A percentile compares a stretch with the other conserved stretches of the same genome.
These are phyloP conservation scores for Octonoba sinensis DNA, from an alignment of 2,888 invertebrate species.

Conservation along the genomic window DNA sequence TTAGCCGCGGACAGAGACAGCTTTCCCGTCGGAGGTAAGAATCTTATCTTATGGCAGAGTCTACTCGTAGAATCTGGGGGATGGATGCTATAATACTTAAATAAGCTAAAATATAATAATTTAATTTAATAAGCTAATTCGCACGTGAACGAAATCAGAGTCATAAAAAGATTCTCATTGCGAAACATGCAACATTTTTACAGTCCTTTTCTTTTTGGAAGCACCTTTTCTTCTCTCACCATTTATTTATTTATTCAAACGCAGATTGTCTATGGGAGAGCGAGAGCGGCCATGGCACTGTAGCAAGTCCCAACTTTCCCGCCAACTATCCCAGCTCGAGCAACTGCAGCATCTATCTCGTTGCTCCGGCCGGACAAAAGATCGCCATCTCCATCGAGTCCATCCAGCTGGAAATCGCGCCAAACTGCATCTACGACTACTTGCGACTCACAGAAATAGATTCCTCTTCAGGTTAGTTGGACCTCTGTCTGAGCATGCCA, in stretches of 20 bases:
- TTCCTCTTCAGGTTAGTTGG: conserved; percentile 36
- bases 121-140: too few relatives aligned
- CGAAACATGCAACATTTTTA: too few relatives aligned
- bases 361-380: conserved; percentile 61
- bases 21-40: conserved; percentile 34
- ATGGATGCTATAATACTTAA: too few relatives aligned
- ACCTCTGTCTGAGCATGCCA: too few relatives aligned
- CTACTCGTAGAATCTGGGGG: too few relatives aligned
- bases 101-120: too few relatives aligned
- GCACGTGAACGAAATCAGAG: too few relatives aligned
- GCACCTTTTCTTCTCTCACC: too few relatives aligned
- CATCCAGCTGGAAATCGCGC: conserved; percentile 65
- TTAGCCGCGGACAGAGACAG: conserved; percentile 43
- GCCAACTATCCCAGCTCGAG: conserved; percentile 63
- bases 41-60: too few relatives aligned
- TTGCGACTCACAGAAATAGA: conserved; percentile 63
- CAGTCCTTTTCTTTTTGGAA: too few relatives aligned
- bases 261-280: conserved; percentile 65
- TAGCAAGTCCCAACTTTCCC: conserved; percentile 67
- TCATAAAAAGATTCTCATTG: too few relatives aligned
- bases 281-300: conserved; percentile 62
- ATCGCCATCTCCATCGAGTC: conserved; percentile 65
- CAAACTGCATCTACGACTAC: conserved; percentile 65
- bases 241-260: background rate
- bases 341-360: conserved; percentile 65